Conservation (phyloP, 2,113 vertebrate genomes). For the Python bivittatus region DNA sequence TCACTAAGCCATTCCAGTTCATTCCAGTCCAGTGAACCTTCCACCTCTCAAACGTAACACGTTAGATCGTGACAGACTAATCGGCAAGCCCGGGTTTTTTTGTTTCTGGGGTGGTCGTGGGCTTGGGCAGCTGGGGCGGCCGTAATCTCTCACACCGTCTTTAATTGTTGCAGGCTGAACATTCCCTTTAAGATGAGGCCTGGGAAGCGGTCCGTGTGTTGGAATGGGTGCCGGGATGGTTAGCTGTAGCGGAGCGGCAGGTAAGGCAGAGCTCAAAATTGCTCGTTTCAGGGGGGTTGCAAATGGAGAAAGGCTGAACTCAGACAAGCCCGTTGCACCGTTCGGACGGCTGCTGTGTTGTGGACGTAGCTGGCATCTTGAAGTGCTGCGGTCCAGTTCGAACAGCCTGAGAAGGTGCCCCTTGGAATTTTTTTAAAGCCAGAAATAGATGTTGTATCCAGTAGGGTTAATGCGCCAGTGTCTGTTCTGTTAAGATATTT, state of each 20-base stretch:
- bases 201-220: not conserved
- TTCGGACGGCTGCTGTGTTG: not conserved
- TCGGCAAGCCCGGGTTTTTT: conserved; percentile 64
- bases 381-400: not conserved
- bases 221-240: not conserved
- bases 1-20: conserved; percentile 76
- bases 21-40: conserved; percentile 75
- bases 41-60: conserved; percentile 68
- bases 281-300: not conserved
- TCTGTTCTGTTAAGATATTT: not conserved
- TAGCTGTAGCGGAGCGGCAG: not conserved
- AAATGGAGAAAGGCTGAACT: not conserved
- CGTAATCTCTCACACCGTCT: conserved; percentile 32
- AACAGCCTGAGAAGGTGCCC: not conserved
- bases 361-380: not conserved
- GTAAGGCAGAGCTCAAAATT: not conserved
- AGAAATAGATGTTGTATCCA: not conserved
- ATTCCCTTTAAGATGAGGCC: conserved; percentile 42
- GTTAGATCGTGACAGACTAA: conserved; percentile 70
- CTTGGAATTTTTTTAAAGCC: not conserved
- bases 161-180: conserved; percentile 73
- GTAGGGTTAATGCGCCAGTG: not conserved
- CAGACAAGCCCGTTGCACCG: not conserved
- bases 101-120: conserved; percentile 53
- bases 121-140: conserved; percentile 4